Evolutionary conservation across 1,140 invertebrate genomes (phyloP), one percentile per base, ranked within the genome.

Genomic region (Halesus radiatus): DNA sequence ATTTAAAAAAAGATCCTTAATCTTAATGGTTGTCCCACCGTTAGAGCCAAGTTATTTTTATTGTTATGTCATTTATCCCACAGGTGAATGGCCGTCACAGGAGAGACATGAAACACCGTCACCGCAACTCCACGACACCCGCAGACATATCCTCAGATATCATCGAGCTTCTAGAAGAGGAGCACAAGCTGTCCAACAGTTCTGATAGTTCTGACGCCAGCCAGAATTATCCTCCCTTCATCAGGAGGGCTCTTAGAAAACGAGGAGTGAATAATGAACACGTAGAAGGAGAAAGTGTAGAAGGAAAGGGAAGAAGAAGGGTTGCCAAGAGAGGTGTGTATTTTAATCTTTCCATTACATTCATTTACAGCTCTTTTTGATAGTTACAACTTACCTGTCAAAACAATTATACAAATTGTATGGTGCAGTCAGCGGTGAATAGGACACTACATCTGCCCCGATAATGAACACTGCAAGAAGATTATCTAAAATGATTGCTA

Each of bases 231-330:
- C 72, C 76, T 62, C 80, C 79, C 78, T 80, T 79, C 84, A 75
- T 85, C 84, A 66, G 85, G 83, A 78, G 78, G 72, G 73, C 45
- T 22, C 70, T 85, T 73, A 80, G 73, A 60, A 73, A 60, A 66
- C 56, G 81, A n/a, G 37, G 80, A 79, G 76, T 77, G 60, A 23
- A 52, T 45, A 74, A 83, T 58, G 66, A 84, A 80, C 68, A 84
- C 76, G 15, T 85, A 89, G 78, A 87, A 91, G 82, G 88, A 88
- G 56, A 87, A 86, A 76, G 86, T 86, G 53, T 88, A 90, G 72
- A 85, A 90, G 81, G 85, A 91, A 53, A 86, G 90, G 78, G 85
- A 23, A 91, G 90, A 82, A 88, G 93, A 37, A 91, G 87, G 52
- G 64, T 32, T 29, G 66, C 54, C 77, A 83, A 79, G 52, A 78